Evolutionary conservation across 2,797 vertebrate genomes (phyloP).

Genomic region (Pangasius larnaudii): DNA sequence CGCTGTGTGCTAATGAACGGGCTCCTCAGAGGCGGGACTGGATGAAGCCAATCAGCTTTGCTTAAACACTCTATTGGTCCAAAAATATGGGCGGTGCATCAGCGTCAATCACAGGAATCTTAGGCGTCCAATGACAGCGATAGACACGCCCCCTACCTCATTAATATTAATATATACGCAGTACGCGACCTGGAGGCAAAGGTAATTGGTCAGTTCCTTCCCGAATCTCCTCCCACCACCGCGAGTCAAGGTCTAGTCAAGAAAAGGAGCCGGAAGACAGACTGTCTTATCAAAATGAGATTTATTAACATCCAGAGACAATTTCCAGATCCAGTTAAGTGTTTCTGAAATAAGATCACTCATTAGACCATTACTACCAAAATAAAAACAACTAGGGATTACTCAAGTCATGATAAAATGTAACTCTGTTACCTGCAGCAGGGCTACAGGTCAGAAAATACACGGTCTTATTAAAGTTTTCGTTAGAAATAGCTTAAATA

Average conservation of each 20-base stretch:
- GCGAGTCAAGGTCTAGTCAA: not conserved
- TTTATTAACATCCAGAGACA: constrained; percentile 50
- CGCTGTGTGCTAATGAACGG: not conserved
- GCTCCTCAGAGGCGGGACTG: not conserved
- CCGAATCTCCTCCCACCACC: constrained; percentile 8
- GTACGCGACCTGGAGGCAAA: not conserved
- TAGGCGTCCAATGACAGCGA: constrained; percentile 48
- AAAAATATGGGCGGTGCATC: constrained; percentile 26
- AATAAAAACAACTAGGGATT: not conserved
- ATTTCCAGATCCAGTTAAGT: not conserved
- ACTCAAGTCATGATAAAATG: not conserved
- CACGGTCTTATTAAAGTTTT: not conserved
- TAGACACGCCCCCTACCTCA: constrained; percentile 30
- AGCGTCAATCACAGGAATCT: not conserved
- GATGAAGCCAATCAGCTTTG: constrained; percentile 29
- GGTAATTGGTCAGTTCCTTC: constrained; percentile 39
- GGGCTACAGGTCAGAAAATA: not conserved
- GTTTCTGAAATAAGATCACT: not conserved
- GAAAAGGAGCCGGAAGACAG: not conserved
- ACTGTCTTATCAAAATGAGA: constrained; percentile 10
- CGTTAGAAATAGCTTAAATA: not conserved
- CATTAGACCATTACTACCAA: not conserved
- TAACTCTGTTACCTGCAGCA: not conserved
- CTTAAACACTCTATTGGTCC: constrained; percentile 28
- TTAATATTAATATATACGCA: constrained; percentile 44